These are phyloP conservation scores for Paramacrobiotus metropolitanus DNA, from an alignment of 1,140 invertebrate species.

Conservation along the genomic window DNA sequence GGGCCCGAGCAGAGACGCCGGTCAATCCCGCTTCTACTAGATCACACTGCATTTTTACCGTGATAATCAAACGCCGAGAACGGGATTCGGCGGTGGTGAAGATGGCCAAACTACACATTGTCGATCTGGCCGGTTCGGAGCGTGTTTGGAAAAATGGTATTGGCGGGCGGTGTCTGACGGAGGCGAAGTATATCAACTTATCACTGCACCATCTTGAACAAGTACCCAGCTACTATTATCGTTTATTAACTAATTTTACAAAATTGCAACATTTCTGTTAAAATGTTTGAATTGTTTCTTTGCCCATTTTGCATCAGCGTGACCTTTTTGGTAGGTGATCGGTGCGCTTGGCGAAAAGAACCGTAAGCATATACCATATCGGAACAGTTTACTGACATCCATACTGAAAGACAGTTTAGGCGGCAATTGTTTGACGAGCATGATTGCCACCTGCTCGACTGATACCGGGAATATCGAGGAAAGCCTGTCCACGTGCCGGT, in stretches of 20 bases:
- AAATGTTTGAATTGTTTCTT: neutral
- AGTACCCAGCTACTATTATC: constrained; percentile 20
- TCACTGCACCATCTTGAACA: constrained; percentile 41
- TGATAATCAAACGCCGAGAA: constrained; percentile 29
- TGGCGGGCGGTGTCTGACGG: constrained; percentile 30
- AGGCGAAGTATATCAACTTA: constrained; percentile 39
- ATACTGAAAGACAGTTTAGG: constrained; percentile 37
- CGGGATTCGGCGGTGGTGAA: constrained; percentile 25
- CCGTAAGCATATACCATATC: constrained; percentile 35
- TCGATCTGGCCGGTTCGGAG: constrained; percentile 38
- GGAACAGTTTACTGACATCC: constrained; percentile 38
- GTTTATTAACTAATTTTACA: neutral
- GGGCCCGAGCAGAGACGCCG: constrained; percentile 36
- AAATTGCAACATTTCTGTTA: neutral
- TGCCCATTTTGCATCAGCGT: too few relatives aligned
- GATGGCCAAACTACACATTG: constrained; percentile 35
- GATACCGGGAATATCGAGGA: constrained; percentile 31
- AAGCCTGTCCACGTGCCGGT: constrained; percentile 38
- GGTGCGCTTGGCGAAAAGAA: constrained; percentile 33
- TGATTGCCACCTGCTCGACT: constrained; percentile 37
- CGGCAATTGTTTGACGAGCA: constrained; percentile 38
- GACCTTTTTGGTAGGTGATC: constrained; percentile 23
- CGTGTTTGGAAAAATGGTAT: constrained; percentile 24
- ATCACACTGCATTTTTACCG: constrained; percentile 41
- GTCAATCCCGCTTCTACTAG: constrained; percentile 39